These are phyloP conservation scores for Clytia hemisphaerica DNA, from an alignment of 30 jellyfish, hydroid and myxozoan species.

Conservation along the genomic window DNA sequence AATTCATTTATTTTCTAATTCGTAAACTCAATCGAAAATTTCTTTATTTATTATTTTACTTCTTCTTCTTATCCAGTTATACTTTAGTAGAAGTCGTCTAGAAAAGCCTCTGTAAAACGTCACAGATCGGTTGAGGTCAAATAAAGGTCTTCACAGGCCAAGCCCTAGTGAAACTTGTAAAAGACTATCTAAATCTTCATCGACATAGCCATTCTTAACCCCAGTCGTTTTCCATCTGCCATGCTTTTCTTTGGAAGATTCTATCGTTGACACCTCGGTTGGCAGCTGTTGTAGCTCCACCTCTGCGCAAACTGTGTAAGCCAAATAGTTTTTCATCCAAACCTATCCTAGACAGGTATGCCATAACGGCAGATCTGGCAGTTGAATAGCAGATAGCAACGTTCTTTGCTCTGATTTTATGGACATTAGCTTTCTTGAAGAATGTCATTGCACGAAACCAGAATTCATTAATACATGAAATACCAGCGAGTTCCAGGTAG, in stretches of 20 bases:
- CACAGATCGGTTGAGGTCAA: no score
- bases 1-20: no score
- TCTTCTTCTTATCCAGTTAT: no score
- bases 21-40: no score
- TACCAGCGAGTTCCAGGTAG: neutral
- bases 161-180: slow-evolving; percentile 24
- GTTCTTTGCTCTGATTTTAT: neutral
- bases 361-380: neutral
- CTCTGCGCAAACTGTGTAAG: slow-evolving; percentile 19
- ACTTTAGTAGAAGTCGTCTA: no score
- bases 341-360: slow-evolving; percentile 1
- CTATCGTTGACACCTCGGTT: slow-evolving; percentile 13
- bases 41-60: no score
- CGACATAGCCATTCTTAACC: slow-evolving; percentile 5
- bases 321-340: slow-evolving; percentile 9
- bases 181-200: slow-evolving; percentile 7
- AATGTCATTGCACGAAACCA: slow-evolving; percentile 8
- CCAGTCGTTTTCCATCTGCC: slow-evolving; percentile 11
- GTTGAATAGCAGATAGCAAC: slow-evolving; percentile 9
- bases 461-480: neutral
- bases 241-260: slow-evolving; percentile 19
- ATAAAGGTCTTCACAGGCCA: neutral
- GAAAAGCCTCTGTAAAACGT: no score
- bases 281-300: slow-evolving; percentile 42
- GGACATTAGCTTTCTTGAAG: neutral